phyloP scores from a whole-genome alignment of 2,113 vertebrate genomes.

The Noctilio leporinus region DNA sequence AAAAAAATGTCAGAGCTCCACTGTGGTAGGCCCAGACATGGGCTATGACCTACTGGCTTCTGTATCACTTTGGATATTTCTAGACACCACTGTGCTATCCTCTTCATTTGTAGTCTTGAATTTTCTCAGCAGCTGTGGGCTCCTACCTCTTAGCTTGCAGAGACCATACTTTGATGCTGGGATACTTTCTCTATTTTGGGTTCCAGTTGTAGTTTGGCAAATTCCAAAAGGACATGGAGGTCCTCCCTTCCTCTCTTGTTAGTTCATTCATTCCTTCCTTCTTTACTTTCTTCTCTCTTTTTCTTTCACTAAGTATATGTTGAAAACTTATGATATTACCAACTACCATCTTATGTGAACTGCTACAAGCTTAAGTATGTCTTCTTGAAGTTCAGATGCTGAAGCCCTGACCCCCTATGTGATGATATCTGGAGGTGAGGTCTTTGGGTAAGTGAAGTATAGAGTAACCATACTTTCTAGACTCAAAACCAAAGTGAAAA shows the following conservation, averaged over 20 bases:
- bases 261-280: background rate
- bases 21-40: background rate
- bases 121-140: background rate
- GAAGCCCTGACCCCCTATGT: background rate
- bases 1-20: background rate
- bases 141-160: background rate
- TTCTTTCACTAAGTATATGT: background rate
- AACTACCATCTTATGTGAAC: background rate
- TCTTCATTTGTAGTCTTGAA: background rate
- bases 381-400: background rate
- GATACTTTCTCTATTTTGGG: background rate
- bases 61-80: background rate
- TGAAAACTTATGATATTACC: background rate
- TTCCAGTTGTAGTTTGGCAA: background rate
- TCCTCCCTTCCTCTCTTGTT: background rate
- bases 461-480: background rate
- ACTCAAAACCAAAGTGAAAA: background rate
- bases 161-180: background rate
- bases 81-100: background rate
- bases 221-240: background rate
- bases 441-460: background rate
- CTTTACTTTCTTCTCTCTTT: background rate
- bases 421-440: background rate
- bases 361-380: background rate
- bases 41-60: background rate